Conservation (phyloP, 2,797 vertebrate species). For the Leptatherina wallacei region DNA sequence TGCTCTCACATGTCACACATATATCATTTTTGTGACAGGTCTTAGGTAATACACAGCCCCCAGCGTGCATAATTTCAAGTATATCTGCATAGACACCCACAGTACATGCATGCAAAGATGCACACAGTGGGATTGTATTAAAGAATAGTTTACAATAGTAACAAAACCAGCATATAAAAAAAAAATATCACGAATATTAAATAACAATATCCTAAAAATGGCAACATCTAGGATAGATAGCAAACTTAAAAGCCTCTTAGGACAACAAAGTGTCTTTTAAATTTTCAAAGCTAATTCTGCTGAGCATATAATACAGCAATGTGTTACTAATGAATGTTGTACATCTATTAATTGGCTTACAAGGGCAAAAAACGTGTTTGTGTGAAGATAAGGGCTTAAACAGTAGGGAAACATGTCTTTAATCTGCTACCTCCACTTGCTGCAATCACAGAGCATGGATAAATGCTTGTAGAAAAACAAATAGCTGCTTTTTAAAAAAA, state of each 20-base stretch:
- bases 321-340: constrained; percentile 51
- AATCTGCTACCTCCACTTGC: constrained; percentile 43
- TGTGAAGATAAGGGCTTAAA: constrained; percentile 57
- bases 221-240: constrained; percentile 10
- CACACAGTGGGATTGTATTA: background rate
- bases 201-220: constrained; percentile 5
- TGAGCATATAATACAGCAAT: constrained; percentile 14
- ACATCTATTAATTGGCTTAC: constrained; percentile 52
- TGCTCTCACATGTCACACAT: constrained; percentile 12
- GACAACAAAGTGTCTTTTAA: constrained; percentile 35
- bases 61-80: background rate
- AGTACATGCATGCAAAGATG: background rate
- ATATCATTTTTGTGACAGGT: constrained; percentile 1
- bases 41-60: background rate
- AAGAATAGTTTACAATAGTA: background rate
- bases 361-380: constrained; percentile 43
- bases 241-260: constrained; percentile 22
- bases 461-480: constrained; percentile 19
- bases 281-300: constrained; percentile 36
- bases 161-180: constrained; percentile 1
- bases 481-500: constrained; percentile 8
- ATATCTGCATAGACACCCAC: constrained; percentile 8
- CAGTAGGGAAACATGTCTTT: constrained; percentile 28
- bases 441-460: constrained; percentile 23
- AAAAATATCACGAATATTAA: background rate